Base-by-base conservation (phyloP, 2,797 vertebrate species). In the Pseudochromis fuscus region DNA sequence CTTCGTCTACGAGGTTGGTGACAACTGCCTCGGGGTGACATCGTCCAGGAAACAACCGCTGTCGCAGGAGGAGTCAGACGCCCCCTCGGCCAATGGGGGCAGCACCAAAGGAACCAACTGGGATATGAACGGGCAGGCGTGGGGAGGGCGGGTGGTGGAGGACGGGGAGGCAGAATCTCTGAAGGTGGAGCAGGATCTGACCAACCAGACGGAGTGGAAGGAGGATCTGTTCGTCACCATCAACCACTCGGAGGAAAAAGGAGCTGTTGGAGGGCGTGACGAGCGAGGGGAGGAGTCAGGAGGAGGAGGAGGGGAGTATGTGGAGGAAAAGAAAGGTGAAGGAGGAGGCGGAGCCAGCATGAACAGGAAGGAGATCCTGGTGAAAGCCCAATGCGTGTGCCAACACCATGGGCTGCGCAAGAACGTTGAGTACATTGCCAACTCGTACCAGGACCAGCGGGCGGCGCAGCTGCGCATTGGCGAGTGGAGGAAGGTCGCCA, bases 401-500 rank as follows among this genome's bases (percentile, higher is more conserved):
- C 94, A 78, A 61, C 94, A 96, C 10, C 83, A 89, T 2, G 75
- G 77, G 3, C 83, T 98, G 19, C 78, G 93, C 65, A 88, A 57
- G 23, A 92, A 95, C 0, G 85, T 98, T 0, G 86, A 93, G 56
- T 94, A 92, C 87, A 96, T 97, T 0, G 92, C 95, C 38, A 84
- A 40, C 78, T 95, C 94, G 23, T 96, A 95, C 85, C 91, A 91
- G 0, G 95, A 94, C 44, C 95, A 97, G 87, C 88, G 92, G 30
- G 89, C 88, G 0, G 86, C 92, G 0, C 95, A 96, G 87, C 87
- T 80, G 55, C 91, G 92, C 59, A 86, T 89, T 0, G 90, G 93
- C 0, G 95, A 98, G 87, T 98, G 97, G 97, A 96, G 95, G 86
- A 96, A 93, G 78, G 93, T 97, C 31, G 95, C 96, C 77, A 96